Conservation (phyloP, 35 echinoderm and acorn worm species). For the Apostichopus japonicus region DNA sequence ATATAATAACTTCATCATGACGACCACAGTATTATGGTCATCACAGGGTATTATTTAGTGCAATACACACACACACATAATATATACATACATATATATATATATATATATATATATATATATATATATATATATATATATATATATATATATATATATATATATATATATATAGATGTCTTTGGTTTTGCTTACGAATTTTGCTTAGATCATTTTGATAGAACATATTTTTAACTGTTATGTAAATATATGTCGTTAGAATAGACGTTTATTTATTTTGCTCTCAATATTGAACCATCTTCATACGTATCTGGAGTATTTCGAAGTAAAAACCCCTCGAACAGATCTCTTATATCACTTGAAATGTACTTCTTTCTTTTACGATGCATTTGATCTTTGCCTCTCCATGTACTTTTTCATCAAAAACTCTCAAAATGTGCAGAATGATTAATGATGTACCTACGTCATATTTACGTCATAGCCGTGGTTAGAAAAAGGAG, state of each 20-base stretch:
- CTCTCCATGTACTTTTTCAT: background rate
- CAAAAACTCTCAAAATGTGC: background rate
- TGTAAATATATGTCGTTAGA: too few species aligned
- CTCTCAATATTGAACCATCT: background rate
- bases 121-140: background rate
- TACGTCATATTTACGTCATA: background rate
- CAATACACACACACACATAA: too few species aligned
- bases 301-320: background rate
- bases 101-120: background rate
- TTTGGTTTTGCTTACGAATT: too few species aligned
- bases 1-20: too few species aligned
- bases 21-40: too few species aligned
- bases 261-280: background rate
- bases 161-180: background rate
- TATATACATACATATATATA: too few species aligned
- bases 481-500: background rate
- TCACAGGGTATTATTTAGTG: too few species aligned
- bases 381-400: background rate
- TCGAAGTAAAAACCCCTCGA: background rate
- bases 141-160: background rate
- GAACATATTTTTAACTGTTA: too few species aligned
- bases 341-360: background rate
- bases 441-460: background rate
- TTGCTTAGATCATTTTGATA: too few species aligned
- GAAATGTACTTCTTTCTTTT: background rate